A percentile compares a stretch with the other conserved stretches of the same genome.
Evolutionary conservation across 2,797 vertebrate genomes (phyloP).

Genomic region (Eulemur albifrons): DNA sequence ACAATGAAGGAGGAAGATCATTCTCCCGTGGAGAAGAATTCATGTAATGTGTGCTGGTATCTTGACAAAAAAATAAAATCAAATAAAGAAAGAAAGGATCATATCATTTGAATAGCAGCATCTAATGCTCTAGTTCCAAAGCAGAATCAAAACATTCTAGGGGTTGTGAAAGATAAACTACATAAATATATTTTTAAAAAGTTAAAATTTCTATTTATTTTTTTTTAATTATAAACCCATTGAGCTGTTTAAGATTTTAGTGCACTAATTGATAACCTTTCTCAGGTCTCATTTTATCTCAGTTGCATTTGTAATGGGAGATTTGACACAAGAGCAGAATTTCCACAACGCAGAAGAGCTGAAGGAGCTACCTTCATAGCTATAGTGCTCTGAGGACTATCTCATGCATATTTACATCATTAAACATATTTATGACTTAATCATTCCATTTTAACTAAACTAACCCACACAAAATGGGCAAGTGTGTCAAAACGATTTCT

Average conservation of each 20-base stretch:
- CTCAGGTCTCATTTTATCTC: background rate
- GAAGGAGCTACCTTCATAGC: background rate
- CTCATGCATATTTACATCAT: background rate
- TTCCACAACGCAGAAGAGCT: background rate
- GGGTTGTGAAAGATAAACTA: background rate
- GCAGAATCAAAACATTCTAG: background rate
- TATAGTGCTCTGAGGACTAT: background rate
- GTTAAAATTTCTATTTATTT: background rate
- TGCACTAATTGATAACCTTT: background rate
- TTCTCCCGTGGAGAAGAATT: background rate
- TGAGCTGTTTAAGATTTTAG: background rate
- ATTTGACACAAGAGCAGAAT: background rate
- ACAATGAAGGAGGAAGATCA: background rate
- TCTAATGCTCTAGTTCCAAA: background rate
- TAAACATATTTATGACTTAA: background rate
- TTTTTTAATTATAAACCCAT: background rate
- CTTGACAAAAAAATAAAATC: background rate
- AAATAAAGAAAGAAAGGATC: background rate
- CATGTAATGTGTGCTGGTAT: background rate
- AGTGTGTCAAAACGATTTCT: background rate
- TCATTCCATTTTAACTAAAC: conserved; percentile 19
- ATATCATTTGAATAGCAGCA: background rate
- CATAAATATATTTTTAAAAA: background rate
- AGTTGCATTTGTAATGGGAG: background rate
- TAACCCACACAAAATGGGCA: background rate